Conservation (phyloP, 2,888 invertebrate species). For the Nymphalis c-album region DNA sequence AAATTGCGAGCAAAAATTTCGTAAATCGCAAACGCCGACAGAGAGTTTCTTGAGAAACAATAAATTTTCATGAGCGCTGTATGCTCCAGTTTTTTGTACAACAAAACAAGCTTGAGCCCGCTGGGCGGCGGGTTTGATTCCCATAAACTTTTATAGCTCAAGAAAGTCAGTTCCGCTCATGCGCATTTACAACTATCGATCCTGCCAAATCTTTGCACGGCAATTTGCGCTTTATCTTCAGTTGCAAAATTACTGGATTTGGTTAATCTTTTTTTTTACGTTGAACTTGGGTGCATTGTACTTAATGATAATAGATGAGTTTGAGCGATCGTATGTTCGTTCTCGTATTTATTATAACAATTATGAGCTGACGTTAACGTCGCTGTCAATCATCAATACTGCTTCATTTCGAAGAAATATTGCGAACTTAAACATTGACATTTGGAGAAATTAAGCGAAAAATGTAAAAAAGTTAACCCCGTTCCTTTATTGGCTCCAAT, state of each 20-base stretch:
- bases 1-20: constrained; percentile 57
- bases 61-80: constrained; percentile 67
- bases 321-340: not conserved
- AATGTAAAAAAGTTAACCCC: constrained; percentile 10
- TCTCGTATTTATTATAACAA: not conserved
- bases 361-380: not conserved
- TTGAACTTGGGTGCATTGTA: not conserved
- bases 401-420: constrained; percentile 5
- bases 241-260: not conserved
- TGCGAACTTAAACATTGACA: not conserved
- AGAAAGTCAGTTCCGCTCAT: constrained; percentile 42
- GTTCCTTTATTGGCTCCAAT: not conserved
- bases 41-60: constrained; percentile 58
- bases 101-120: constrained; percentile 42
- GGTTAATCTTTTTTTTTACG: not conserved
- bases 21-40: constrained; percentile 46
- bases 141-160: constrained; percentile 62
- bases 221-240: constrained; percentile 6
- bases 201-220: constrained; percentile 7
- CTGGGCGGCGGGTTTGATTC: constrained; percentile 52
- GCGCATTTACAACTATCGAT: not conserved
- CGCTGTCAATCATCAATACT: constrained; percentile 5
- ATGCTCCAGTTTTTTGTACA: constrained; percentile 65
- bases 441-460: constrained; percentile 9
- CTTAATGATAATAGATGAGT: constrained; percentile 12